Percentiles rank a stretch among this genome's conserved stretches.
phyloP scores from a whole-genome alignment of 2,888 invertebrate species.

The Troides helena region DNA sequence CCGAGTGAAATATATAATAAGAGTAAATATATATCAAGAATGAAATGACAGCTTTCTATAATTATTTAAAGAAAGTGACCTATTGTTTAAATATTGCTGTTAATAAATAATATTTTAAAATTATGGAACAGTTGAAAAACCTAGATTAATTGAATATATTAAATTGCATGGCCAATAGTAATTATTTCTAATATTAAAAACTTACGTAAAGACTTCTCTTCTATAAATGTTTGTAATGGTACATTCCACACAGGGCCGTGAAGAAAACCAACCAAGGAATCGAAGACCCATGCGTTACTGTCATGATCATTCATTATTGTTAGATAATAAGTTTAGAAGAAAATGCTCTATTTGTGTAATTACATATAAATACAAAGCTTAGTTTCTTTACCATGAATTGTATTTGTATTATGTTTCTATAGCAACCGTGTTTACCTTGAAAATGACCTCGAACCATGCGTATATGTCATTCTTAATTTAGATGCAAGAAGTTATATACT shows the following conservation, averaged over 20 bases:
- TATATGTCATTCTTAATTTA: neutral
- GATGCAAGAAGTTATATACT: too few species aligned
- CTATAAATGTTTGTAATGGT: slow-evolving; percentile 93
- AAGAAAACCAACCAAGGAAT: slow-evolving; percentile 93
- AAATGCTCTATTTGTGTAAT: neutral
- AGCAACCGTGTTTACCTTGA: slow-evolving; percentile 33
- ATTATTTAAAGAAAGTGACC: too few species aligned
- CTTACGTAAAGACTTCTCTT: slow-evolving; percentile 95
- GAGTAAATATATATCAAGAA: too few species aligned
- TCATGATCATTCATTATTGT: slow-evolving; percentile 67
- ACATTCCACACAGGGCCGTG: slow-evolving; percentile 96
- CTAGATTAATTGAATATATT: too few species aligned
- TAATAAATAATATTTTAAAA: too few species aligned
- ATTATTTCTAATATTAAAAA: slow-evolving; percentile 29
- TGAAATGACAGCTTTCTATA: too few species aligned
- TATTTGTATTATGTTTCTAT: slow-evolving; percentile 43
- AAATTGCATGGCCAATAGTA: too few species aligned
- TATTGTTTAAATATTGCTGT: too few species aligned
- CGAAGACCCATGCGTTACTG: slow-evolving; percentile 93
- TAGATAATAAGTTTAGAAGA: neutral
- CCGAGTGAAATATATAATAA: too few species aligned
- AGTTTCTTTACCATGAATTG: slow-evolving; percentile 17
- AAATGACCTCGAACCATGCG: slow-evolving; percentile 8
- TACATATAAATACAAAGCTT: neutral
- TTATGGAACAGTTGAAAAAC: too few species aligned